phyloP scores from a whole-genome alignment of 2,797 vertebrate genomes.

The Chaetodon trifasciatus region DNA sequence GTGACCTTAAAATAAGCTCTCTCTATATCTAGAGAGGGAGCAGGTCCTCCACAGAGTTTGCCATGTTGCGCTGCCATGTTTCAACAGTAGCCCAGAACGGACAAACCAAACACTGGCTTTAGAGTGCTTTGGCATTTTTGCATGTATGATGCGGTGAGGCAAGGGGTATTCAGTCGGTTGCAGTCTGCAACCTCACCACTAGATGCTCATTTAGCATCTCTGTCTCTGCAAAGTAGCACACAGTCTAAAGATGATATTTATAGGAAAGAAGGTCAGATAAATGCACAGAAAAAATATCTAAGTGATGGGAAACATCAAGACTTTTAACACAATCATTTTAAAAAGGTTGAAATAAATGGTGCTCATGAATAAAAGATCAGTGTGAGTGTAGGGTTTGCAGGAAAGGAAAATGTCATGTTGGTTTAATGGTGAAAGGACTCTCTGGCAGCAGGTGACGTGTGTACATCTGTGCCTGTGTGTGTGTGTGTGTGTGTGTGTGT shows the following conservation, averaged over 20 bases:
- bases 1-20: too few species aligned
- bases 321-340: background rate
- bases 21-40: too few species aligned
- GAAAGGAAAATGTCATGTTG: slow-evolving; percentile 3
- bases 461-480: background rate
- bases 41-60: too few species aligned
- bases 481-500: background rate
- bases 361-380: slow-evolving; percentile 36
- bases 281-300: background rate
- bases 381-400: background rate
- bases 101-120: too few species aligned
- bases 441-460: background rate
- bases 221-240: background rate
- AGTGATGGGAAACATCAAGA: slow-evolving; percentile 4
- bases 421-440: background rate
- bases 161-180: too few species aligned
- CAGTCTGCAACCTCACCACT: too few species aligned
- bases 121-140: too few species aligned
- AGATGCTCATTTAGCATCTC: background rate
- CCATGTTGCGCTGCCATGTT: too few species aligned
- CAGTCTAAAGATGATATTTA: background rate
- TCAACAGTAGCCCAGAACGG: too few species aligned
- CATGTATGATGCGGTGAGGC: too few species aligned
- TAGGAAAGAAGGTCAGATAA: slow-evolving; percentile 16
- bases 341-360: slow-evolving; percentile 10